Base-by-base conservation (phyloP, 2,113 vertebrate genomes). In the Passer montanus region DNA sequence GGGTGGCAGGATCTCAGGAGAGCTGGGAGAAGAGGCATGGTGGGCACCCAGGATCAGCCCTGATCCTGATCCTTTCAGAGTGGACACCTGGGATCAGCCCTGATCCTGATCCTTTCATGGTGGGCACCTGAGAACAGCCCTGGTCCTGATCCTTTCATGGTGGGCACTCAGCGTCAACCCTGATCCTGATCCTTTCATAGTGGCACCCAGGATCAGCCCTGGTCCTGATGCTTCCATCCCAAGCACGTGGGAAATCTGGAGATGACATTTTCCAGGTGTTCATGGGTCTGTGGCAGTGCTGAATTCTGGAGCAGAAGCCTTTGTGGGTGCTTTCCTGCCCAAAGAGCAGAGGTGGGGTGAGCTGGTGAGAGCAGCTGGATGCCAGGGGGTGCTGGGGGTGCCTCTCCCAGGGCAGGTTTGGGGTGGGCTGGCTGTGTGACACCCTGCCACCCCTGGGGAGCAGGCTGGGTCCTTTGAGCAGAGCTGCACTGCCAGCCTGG, bases 181-280 rank as follows among this genome's bases (percentile, higher is more conserved):
- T 18, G 47, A 22, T 18, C n/a, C 17, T 13, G 9, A 10, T 43
- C 37, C 52, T 68, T 47, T 67, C 39, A 41, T 41, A 39, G 39
- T 39, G 39, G 21, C 49, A 11, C 5, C 2, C 1, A 2, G 68
- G 68, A 30, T 43, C 87, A 66, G 6, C 7, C 63, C 30, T 18
- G 47, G 19, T 18, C n/a, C 17, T 13, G 9, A 10, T 43, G 37
- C 52, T 63, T 47, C 62, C 15, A 7, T 62, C 62, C 62, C 47
- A 37, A 22, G 58, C 11, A 2, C 0, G 9, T 4, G 55, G 58
- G 49, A 22, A 35, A 18, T 8, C 13, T 24, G 37, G 9, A 43
- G 53, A 1, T 63, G 11, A 1, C 6, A 6, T 41, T 67, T 58
- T 2, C 76, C 8, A 4, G 53, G 22, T 1, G 3, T 47, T 46